phyloP scores from a whole-genome alignment of 1,140 invertebrate genomes.

The Chironomus striatipennis region DNA sequence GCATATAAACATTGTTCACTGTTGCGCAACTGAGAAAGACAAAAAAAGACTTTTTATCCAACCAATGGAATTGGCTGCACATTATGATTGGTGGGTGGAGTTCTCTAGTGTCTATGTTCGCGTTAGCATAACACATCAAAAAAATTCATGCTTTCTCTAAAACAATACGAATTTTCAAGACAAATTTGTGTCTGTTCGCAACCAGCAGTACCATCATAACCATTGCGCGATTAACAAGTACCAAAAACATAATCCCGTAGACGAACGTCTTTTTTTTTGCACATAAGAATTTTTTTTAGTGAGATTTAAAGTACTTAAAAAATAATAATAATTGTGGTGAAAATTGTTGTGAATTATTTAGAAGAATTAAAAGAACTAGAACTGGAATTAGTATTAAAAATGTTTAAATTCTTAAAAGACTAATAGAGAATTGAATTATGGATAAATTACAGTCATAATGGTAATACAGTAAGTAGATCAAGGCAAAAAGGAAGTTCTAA shows the following conservation, averaged over 20 bases:
- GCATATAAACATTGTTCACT: background rate
- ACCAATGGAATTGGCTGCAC: background rate
- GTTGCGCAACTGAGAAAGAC: background rate
- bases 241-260: background rate
- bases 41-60: background rate
- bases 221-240: conserved; percentile 9
- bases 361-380: too few species aligned
- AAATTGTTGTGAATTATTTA: background rate
- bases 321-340: background rate
- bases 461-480: background rate
- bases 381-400: too few species aligned
- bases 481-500: too few species aligned
- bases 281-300: background rate
- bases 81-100: background rate
- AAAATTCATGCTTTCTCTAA: background rate
- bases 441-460: background rate
- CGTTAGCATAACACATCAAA: background rate
- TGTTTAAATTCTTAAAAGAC: too few species aligned
- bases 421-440: background rate
- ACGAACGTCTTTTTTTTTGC: background rate
- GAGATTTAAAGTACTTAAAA: background rate
- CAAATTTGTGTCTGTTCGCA: background rate
- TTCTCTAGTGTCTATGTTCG: background rate
- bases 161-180: background rate
- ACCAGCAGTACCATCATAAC: conserved; percentile 17